Evolutionary conservation across 2,113 vertebrate species (phyloP).

Genomic region (Abramis brama): DNA sequence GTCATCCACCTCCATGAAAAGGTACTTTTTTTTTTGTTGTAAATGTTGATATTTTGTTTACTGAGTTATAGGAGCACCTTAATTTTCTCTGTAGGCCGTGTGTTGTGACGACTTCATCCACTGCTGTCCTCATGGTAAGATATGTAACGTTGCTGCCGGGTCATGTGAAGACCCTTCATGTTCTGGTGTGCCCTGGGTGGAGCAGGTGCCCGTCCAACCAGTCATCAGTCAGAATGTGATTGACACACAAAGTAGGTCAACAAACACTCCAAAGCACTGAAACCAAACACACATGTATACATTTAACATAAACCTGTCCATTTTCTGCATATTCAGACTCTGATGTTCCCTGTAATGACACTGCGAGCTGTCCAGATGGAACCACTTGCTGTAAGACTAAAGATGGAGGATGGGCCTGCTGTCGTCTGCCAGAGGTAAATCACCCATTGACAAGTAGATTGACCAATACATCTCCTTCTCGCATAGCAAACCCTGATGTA

Average conservation of each 20-base stretch:
- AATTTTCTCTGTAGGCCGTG: constrained; percentile 63
- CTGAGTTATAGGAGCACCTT: no score
- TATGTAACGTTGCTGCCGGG: constrained; percentile 65
- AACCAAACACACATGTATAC: no score
- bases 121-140: constrained; percentile 75
- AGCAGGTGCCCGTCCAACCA: constrained; percentile 61
- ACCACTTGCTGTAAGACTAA: constrained; percentile 62
- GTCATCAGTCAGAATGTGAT: neutral
- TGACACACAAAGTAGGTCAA: neutral
- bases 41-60: no score
- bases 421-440: constrained; percentile 64
- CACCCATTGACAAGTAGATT: constrained; percentile 38
- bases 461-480: neutral
- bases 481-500: neutral
- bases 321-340: no score
- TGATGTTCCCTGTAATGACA: constrained; percentile 52
- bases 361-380: constrained; percentile 52
- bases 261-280: neutral
- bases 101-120: constrained; percentile 75
- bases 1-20: no score
- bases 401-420: constrained; percentile 62
- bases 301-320: no score
- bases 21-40: no score
- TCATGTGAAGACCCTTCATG: constrained; percentile 57
- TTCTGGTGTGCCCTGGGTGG: constrained; percentile 52